Evolutionary conservation across 2,113 vertebrate species (phyloP).

Genomic region (Lichenostomus cassidix): DNA sequence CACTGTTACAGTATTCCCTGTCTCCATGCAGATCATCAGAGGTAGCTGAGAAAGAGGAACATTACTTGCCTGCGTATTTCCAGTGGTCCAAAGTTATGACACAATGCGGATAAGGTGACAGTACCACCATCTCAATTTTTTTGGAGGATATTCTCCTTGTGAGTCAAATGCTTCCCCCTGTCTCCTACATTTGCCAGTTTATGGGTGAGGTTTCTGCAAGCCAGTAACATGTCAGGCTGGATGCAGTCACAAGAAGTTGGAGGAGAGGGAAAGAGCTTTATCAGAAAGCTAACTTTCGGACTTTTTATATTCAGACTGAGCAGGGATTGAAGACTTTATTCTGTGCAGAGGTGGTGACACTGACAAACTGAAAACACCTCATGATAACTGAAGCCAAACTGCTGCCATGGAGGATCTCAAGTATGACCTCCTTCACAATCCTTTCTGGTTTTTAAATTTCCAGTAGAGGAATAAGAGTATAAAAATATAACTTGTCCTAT

Average conservation of each 20-base stretch:
- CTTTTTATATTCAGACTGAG: not conserved
- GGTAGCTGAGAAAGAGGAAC: not conserved
- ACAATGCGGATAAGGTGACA: not conserved
- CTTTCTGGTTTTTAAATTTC: not conserved
- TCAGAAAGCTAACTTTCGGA: not conserved
- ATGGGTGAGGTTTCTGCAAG: not conserved
- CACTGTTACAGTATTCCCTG: not conserved
- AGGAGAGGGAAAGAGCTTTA: not conserved
- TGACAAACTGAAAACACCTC: not conserved
- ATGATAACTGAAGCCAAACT: not conserved
- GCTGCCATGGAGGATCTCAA: not conserved
- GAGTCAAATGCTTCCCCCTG: not conserved
- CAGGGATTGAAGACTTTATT: not conserved
- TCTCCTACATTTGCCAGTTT: not conserved
- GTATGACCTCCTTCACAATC: fast-evolving
- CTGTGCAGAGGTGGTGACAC: not conserved
- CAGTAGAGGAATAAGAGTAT: not conserved
- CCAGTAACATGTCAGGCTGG: not conserved
- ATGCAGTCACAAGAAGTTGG: not conserved
- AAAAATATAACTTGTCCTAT: not conserved
- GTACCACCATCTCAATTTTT: not conserved
- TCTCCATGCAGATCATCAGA: not conserved
- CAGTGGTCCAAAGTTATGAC: not conserved
- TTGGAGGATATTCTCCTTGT: not conserved
- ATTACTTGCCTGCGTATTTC: not conserved